Conservation (phyloP, 2,888 invertebrate genomes). For the Drosophila siamana region DNA sequence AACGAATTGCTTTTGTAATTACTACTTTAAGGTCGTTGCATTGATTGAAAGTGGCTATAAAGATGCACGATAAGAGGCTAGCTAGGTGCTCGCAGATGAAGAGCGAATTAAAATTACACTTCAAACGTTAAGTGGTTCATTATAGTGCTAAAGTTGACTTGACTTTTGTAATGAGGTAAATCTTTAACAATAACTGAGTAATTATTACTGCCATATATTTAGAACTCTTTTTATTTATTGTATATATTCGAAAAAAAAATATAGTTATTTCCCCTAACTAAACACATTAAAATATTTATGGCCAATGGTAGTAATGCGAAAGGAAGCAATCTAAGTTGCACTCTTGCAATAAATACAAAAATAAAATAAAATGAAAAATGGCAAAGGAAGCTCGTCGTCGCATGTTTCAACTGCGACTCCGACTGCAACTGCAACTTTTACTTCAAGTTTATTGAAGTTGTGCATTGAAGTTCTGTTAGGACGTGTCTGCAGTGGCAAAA, state of each 20-base stretch:
- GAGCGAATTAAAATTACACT: not conserved
- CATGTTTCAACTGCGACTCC: constrained; percentile 2
- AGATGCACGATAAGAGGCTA: not conserved
- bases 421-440: not conserved
- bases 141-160: not conserved
- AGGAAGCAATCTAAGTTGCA: not conserved
- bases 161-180: not conserved
- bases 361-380: constrained; percentile 25
- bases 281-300: constrained; percentile 2
- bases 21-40: constrained; percentile 23
- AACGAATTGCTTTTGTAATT: constrained; percentile 28
- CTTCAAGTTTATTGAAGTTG: constrained; percentile 54
- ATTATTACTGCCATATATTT: too few relatives aligned
- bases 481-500: constrained; percentile 67
- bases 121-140: constrained; percentile 1
- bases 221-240: too few relatives aligned
- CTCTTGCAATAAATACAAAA: constrained; percentile 50
- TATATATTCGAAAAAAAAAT: too few relatives aligned
- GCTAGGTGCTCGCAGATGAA: not conserved
- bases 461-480: constrained; percentile 33
- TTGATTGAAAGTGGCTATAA: constrained; percentile 28
- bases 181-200: not conserved
- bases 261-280: not conserved
- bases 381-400: constrained; percentile 14
- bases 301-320: not conserved